These are phyloP conservation scores for Eremophila alpestris DNA, from an alignment of 2,797 vertebrate species.

Conservation along the genomic window DNA sequence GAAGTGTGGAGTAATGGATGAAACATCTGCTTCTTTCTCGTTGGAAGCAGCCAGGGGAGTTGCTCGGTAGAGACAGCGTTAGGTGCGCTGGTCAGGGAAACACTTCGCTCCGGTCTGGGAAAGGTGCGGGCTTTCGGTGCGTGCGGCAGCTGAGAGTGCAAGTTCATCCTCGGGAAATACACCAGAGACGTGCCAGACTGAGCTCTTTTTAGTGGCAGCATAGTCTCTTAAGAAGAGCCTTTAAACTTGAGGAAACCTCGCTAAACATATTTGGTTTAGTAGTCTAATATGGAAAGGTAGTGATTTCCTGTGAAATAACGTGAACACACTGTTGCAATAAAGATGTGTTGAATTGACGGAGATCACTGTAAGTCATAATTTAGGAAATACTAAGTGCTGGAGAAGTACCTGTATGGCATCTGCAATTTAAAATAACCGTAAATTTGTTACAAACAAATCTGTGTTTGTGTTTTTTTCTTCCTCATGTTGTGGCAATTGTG, in stretches of 20 bases:
- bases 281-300: not conserved
- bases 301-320: not conserved
- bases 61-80: not conserved
- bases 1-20: not conserved
- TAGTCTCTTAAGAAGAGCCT: not conserved
- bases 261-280: rapidly evolving
- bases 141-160: rapidly evolving
- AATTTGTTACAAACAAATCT: not conserved
- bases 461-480: rapidly evolving
- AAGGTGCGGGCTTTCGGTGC: not conserved
- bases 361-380: not conserved
- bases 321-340: not conserved
- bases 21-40: not conserved
- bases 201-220: not conserved
- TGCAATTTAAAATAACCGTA: not conserved
- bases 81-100: too few species aligned
- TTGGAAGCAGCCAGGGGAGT: not conserved
- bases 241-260: not conserved
- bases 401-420: not conserved
- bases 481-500: not conserved
- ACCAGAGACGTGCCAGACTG: too few species aligned
- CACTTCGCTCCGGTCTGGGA: rapidly evolving
- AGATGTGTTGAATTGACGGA: not conserved
- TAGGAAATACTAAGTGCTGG: not conserved
- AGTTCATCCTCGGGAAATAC: rapidly evolving